A percentile compares a stretch with the other conserved stretches of the same genome.
Evolutionary conservation across 2,113 vertebrate genomes (phyloP).

Genomic region (Neolamprologus kungweensis): DNA sequence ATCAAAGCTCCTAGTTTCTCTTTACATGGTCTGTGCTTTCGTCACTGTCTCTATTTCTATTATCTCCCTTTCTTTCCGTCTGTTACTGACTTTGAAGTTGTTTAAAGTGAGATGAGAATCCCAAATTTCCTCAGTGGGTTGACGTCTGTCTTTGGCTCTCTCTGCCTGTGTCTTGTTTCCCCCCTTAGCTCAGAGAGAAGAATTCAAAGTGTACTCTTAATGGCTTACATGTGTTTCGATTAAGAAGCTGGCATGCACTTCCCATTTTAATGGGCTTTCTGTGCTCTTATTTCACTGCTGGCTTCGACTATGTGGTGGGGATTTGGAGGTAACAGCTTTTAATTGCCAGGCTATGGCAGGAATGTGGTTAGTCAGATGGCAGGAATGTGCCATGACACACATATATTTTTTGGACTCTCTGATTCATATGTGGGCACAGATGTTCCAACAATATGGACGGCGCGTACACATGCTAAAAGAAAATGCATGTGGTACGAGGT

Average conservation of each 20-base stretch:
- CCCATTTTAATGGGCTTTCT: conserved; percentile 62
- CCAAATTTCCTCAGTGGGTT: conserved; percentile 21
- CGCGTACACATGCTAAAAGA: neutral
- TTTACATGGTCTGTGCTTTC: neutral
- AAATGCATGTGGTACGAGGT: neutral
- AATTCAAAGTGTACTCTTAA: conserved; percentile 68
- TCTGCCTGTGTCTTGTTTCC: conserved; percentile 26
- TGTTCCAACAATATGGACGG: neutral
- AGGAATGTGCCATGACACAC: conserved; percentile 38
- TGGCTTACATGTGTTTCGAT: conserved; percentile 71
- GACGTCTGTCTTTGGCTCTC: conserved; percentile 35
- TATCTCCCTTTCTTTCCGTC: conserved; percentile 16
- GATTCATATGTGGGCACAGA: conserved; percentile 31
- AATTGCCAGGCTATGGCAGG: conserved; percentile 53
- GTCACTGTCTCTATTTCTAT: neutral
- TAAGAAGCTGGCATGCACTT: conserved; percentile 65
- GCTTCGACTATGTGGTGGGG: conserved; percentile 45
- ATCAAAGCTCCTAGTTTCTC: conserved; percentile 12
- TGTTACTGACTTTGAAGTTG: conserved; percentile 23
- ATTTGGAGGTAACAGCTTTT: conserved; percentile 53
- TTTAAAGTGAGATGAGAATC: conserved; percentile 39
- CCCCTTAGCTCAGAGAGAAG: conserved; percentile 40
- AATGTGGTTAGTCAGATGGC: conserved; percentile 54
- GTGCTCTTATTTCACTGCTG: conserved; percentile 40
- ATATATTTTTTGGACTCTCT: neutral